Percentiles rank a stretch among this genome's conserved stretches.
phyloP scores from a whole-genome alignment of 2,888 invertebrate species.

The Amblyjoppa fuscipennis region DNA sequence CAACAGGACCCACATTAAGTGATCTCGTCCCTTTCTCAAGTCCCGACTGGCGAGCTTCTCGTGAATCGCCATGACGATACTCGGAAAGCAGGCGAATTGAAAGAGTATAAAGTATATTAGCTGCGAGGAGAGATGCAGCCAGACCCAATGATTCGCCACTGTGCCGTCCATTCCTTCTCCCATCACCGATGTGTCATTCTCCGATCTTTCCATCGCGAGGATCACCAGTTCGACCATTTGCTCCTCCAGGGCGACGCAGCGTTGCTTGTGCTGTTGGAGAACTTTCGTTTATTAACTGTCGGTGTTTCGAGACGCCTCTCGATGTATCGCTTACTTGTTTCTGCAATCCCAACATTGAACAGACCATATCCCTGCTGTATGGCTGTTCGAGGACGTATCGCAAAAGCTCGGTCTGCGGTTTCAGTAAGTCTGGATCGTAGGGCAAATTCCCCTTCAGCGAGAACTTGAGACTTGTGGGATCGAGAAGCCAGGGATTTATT shows the following conservation, averaged over 20 bases:
- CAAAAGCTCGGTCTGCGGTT: conserved; percentile 95
- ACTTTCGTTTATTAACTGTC: not conserved
- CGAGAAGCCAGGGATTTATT: conserved; percentile 97
- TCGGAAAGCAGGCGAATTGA: conserved; percentile 97
- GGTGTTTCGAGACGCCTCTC: not conserved
- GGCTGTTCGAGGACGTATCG: conserved; percentile 97
- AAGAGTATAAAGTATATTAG: conserved; percentile 97
- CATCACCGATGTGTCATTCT: conserved; percentile 87
- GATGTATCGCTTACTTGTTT: conserved; percentile 89
- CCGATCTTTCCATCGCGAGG: conserved; percentile 96
- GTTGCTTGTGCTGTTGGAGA: conserved; percentile 89
- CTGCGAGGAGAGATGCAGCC: conserved; percentile 97
- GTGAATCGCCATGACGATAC: conserved; percentile 95
- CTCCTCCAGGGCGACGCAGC: conserved; percentile 96
- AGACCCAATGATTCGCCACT: conserved; percentile 91
- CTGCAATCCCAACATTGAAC: conserved; percentile 96
- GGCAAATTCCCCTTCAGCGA: conserved; percentile 92
- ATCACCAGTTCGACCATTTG: conserved; percentile 96
- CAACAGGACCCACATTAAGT: conserved; percentile 99
- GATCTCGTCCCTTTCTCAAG: conserved; percentile 96
- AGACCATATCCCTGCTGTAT: conserved; percentile 98
- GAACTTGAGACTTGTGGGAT: conserved; percentile 92
- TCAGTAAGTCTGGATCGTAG: conserved; percentile 94
- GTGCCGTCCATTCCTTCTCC: conserved; percentile 88
- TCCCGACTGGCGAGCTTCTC: conserved; percentile 93